phyloP scores from a whole-genome alignment of 2,113 vertebrate genomes.

The Ictalurus punctatus region DNA sequence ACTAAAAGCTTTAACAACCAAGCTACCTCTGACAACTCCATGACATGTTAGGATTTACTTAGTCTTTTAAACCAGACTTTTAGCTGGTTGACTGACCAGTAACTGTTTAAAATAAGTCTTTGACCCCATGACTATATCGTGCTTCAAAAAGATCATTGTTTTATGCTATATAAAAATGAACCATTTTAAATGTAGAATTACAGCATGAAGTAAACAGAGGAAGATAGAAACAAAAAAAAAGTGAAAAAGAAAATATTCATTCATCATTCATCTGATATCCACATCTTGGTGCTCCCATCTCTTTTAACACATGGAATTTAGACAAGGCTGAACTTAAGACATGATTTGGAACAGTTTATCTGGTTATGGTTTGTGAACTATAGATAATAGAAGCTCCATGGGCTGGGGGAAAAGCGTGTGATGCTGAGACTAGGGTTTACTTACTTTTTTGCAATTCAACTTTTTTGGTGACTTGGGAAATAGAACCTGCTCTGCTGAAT shows the following conservation, averaged over 20 bases:
- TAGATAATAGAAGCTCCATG: neutral
- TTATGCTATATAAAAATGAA: neutral
- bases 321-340: neutral
- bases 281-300: neutral
- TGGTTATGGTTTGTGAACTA: neutral
- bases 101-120: neutral
- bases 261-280: neutral
- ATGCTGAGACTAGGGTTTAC: neutral
- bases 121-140: neutral
- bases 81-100: neutral
- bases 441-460: neutral
- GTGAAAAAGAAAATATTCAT: neutral
- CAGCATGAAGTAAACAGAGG: neutral
- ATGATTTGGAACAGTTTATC: neutral
- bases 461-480: neutral
- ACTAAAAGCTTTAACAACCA: neutral
- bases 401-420: neutral
- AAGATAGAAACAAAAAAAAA: neutral
- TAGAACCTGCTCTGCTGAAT: neutral
- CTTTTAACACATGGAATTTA: neutral
- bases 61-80: neutral
- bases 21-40: neutral
- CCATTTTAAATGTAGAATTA: neutral
- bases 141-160: neutral
- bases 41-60: neutral